Evolutionary conservation across 2,888 invertebrate genomes (phyloP), one percentile per base, ranked within the genome.

Genomic region (Odontomyia ornata): DNA sequence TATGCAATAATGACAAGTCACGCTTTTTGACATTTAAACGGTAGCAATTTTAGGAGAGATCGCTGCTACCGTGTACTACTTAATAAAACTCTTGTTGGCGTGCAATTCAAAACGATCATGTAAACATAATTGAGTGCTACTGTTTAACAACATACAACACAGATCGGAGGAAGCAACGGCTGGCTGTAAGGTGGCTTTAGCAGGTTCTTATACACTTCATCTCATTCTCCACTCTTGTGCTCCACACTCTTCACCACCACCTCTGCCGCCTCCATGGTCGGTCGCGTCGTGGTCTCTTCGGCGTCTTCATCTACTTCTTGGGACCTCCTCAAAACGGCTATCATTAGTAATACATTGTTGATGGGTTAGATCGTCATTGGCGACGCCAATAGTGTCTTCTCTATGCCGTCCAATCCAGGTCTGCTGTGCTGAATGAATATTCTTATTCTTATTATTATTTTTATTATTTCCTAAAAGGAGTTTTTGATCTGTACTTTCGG

Each of bases 41-140:
- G 73, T 73, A 60, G 73, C 73, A 73, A 73, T 57, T 73, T 73
- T 30, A 73, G 73, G 36, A 73, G 73, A 57, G 73, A 73, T 73
- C 73, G 28, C 57, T 73, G 21, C 73, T 73, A 69, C 69, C 15
- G 43, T 47, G 27, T 43, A 47, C 47, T 47, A 21, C 69, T 69
- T 47, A 64, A 69, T 69, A 69, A 18, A 52, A 23, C 73, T 18
- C 73, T 73, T 73, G 36, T 60, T 43, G 36, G 57, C 60, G 60
- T 57, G 57, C 73, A 30, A 73, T 73, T 43, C 73, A 73, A 57
- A 73, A 27, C 73, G 57, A 73, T 73, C 73, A 73, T 73, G 73
- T 73, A 73, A 73, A 73, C 43, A 73, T 60, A 60, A 73, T 73
- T 60, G 73, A 60, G 73, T 28, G 73, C 73, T 73, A 73, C 73